These are phyloP conservation scores for Ceramica pisi DNA, from an alignment of 2,888 invertebrate species.

Conservation along the genomic window DNA sequence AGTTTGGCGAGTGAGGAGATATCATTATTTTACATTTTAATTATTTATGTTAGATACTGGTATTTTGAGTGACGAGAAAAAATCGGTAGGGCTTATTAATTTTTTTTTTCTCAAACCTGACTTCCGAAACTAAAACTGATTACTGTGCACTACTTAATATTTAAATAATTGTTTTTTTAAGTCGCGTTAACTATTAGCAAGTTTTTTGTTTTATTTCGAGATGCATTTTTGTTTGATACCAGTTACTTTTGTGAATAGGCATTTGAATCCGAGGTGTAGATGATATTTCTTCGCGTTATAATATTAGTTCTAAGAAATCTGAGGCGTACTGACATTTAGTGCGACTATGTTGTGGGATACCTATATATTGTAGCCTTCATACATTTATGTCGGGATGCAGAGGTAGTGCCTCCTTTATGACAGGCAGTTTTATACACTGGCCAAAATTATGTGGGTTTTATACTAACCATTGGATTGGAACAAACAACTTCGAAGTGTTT, in stretches of 20 bases:
- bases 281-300: not conserved
- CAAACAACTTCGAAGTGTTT: slow-evolving; percentile 23
- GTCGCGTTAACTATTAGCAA: no score
- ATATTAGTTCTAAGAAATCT: slow-evolving; percentile 1
- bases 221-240: not conserved
- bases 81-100: not conserved
- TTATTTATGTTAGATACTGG: not conserved
- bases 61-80: not conserved
- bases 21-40: slow-evolving; percentile 9
- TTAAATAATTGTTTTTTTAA: not conserved
- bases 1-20: slow-evolving; percentile 22
- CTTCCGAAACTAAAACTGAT: slow-evolving; percentile 1
- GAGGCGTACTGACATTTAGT: not conserved
- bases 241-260: no score
- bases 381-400: not conserved
- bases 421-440: slow-evolving; percentile 15
- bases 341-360: slow-evolving; percentile 6
- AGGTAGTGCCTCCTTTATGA: not conserved
- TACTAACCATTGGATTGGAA: not conserved
- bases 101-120: not conserved
- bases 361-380: slow-evolving; percentile 7
- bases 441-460: slow-evolving; percentile 8
- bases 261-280: not conserved
- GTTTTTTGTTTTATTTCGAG: not conserved
- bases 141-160: not conserved